Percentiles rank a stretch among this genome's conserved stretches.
These are phyloP conservation scores for Thryonomys swinderianus DNA, from an alignment of 2,113 vertebrate genomes.

Conservation along the genomic window DNA sequence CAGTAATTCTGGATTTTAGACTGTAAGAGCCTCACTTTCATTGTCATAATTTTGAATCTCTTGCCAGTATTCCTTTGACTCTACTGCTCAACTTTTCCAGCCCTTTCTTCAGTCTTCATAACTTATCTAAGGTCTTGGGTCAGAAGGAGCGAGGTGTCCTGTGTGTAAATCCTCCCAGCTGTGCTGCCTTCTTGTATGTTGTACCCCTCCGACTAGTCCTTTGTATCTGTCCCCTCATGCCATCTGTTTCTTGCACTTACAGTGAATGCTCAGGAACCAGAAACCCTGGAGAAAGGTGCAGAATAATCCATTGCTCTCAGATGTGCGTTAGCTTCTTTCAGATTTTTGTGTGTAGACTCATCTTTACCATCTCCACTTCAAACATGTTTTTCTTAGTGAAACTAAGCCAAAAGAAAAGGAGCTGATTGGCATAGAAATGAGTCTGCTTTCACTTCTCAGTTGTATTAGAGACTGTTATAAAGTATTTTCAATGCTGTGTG, in stretches of 20 bases:
- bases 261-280: not conserved
- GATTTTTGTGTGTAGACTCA: not conserved
- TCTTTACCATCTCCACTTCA: not conserved
- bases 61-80: not conserved
- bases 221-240: not conserved
- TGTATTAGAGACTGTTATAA: not conserved
- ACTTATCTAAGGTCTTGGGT: not conserved
- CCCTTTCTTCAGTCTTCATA: not conserved
- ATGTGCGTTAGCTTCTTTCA: not conserved
- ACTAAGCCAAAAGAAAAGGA: not conserved
- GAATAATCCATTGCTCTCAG: not conserved
- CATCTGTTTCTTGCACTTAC: not conserved
- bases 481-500: not conserved
- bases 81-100: not conserved
- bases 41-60: not conserved
- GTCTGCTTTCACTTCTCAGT: conserved; percentile 21
- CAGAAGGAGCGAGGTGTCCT: not conserved
- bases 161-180: not conserved
- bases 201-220: not conserved
- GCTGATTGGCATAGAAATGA: not conserved
- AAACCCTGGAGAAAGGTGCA: not conserved
- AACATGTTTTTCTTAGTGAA: not conserved
- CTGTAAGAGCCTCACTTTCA: not conserved
- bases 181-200: not conserved
- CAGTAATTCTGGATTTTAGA: not conserved